Conservation (phyloP, 2,797 vertebrate genomes). For the Clarias laeviceps region DNA sequence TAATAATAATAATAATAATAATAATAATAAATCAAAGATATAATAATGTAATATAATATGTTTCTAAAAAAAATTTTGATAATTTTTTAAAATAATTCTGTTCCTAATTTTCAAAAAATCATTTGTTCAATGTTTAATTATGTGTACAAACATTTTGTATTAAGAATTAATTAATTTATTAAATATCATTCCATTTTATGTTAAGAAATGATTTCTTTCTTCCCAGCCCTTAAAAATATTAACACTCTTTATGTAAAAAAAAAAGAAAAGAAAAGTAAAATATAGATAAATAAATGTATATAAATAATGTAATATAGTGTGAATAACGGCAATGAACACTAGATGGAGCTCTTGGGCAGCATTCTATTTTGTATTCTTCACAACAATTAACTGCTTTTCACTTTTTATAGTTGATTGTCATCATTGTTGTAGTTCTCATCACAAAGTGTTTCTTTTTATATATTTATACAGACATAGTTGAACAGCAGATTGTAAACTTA, state of each 20-base stretch:
- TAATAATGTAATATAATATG: too few relatives aligned
- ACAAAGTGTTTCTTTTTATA: neutral
- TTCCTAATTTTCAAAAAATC: neutral
- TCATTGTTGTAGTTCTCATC: neutral
- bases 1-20: neutral
- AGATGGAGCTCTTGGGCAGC: conserved; percentile 24
- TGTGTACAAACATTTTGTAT: neutral
- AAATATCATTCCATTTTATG: neutral
- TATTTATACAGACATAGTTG: neutral
- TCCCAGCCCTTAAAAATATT: neutral
- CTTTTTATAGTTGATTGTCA: neutral
- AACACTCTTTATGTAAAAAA: neutral
- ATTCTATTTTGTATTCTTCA: neutral
- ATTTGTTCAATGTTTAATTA: neutral
- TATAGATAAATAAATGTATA: too few relatives aligned
- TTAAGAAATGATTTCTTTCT: neutral
- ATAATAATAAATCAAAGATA: too few relatives aligned
- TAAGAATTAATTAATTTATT: neutral
- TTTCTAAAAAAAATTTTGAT: too few relatives aligned
- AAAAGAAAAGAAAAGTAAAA: too few relatives aligned
- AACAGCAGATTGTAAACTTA: neutral
- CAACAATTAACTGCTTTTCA: neutral
- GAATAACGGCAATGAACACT: neutral
- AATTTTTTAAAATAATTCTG: too few relatives aligned
- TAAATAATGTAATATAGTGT: neutral